Evolutionary conservation across 2,113 vertebrate species (phyloP).

Genomic region (Amphiprion percula): DNA sequence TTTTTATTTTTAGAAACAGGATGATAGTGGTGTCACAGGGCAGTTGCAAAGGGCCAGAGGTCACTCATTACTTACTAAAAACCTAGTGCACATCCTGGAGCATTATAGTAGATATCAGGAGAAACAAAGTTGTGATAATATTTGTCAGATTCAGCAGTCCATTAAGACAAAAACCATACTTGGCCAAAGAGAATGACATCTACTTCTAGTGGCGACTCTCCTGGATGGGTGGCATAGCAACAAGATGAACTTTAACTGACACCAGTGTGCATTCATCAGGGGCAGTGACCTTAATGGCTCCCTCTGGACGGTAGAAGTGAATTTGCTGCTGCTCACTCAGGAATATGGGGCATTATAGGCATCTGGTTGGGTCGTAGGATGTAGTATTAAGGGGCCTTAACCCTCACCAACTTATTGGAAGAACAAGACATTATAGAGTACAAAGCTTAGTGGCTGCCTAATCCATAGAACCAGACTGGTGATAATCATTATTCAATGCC

Average conservation of each 20-base stretch:
- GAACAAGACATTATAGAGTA: not conserved
- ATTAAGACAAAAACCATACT: constrained; percentile 54
- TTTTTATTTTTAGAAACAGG: constrained; percentile 11
- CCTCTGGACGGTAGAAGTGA: constrained; percentile 22
- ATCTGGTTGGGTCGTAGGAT: constrained; percentile 9
- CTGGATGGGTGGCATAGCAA: constrained; percentile 43
- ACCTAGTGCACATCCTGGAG: constrained; percentile 3
- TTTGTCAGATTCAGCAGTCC: constrained; percentile 17
- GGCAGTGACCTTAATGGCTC: constrained; percentile 48
- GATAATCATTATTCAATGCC: not conserved
- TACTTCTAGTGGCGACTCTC: constrained; percentile 45
- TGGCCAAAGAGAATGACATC: constrained; percentile 44
- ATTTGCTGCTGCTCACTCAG: constrained; percentile 6
- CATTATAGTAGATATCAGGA: constrained; percentile 11
- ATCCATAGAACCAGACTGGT: not conserved
- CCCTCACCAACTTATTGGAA: not conserved
- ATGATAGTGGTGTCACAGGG: not conserved
- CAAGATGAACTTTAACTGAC: constrained; percentile 60
- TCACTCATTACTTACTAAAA: constrained; percentile 16
- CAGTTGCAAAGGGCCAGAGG: not conserved
- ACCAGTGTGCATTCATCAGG: constrained; percentile 55
- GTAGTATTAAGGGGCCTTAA: not conserved
- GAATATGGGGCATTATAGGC: constrained; percentile 10
- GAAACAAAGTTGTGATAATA: constrained; percentile 8
- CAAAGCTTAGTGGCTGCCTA: not conserved